These are phyloP conservation scores for Excalfactoria chinensis DNA, from an alignment of 2,113 vertebrate species.

Conservation along the genomic window DNA sequence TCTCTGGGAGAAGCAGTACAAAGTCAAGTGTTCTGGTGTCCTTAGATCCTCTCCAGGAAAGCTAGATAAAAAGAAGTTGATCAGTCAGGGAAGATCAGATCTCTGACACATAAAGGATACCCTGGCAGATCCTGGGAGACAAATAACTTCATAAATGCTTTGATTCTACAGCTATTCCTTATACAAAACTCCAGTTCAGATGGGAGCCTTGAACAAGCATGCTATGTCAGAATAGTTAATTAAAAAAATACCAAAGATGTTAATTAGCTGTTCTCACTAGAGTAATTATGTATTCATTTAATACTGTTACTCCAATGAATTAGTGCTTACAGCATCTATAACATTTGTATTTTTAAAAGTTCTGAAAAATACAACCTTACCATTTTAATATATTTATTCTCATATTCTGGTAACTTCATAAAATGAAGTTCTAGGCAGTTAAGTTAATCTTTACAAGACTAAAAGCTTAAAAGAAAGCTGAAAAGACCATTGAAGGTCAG, in stretches of 20 bases:
- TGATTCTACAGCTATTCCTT: not conserved
- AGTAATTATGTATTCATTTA: not conserved
- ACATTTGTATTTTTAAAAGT: not conserved
- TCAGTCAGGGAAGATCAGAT: not conserved
- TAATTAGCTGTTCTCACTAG: not conserved
- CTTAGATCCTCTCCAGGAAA: not conserved
- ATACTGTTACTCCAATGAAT: not conserved
- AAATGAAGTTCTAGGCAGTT: conserved; percentile 75
- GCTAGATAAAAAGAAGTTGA: not conserved
- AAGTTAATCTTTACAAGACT: conserved; percentile 82
- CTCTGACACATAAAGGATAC: not conserved
- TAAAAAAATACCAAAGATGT: not conserved
- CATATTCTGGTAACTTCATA: conserved; percentile 60
- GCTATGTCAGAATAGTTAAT: not conserved
- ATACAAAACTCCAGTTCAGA: not conserved
- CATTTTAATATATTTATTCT: conserved; percentile 7
- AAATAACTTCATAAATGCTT: not conserved
- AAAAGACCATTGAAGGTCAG: conserved; percentile 86
- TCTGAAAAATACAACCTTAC: not conserved
- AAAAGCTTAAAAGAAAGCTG: conserved; percentile 81
- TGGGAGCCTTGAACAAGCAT: not conserved
- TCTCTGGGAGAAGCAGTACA: not conserved
- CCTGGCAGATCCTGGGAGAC: not conserved
- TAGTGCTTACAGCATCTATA: not conserved
- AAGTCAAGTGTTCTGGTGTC: not conserved